phyloP scores from a whole-genome alignment of 2,888 invertebrate genomes.

The Agrochola circellaris region DNA sequence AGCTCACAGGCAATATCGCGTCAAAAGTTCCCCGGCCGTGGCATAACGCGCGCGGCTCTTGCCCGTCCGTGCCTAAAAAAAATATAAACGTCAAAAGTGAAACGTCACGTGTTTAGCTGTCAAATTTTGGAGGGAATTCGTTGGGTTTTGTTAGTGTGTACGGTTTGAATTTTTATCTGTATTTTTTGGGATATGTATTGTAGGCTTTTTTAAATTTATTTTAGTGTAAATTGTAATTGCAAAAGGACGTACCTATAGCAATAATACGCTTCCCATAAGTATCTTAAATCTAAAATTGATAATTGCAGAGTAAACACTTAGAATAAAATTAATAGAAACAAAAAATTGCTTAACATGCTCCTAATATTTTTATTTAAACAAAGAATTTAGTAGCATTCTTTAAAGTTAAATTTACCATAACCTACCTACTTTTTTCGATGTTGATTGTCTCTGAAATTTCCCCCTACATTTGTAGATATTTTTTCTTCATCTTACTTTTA shows the following conservation, averaged over 20 bases:
- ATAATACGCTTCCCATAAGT: neutral
- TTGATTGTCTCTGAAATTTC: neutral
- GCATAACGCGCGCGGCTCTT: conserved; percentile 81
- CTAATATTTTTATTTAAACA: too few species aligned
- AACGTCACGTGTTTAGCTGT: conserved; percentile 64
- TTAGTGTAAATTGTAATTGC: conserved; percentile 9
- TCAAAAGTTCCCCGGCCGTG: conserved; percentile 87
- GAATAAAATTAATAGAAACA: too few species aligned
- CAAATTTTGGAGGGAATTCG: conserved; percentile 62
- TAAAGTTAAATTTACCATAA: too few species aligned
- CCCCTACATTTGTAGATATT: neutral
- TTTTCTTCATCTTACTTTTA: neutral
- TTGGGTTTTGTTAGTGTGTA: conserved; percentile 49
- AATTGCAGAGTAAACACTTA: neutral
- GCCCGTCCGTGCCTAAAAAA: conserved; percentile 70
- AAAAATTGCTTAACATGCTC: too few species aligned
- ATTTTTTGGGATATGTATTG: neutral
- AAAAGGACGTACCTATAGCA: conserved; percentile 36
- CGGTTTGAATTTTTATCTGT: conserved; percentile 37
- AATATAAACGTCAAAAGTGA: conserved; percentile 73
- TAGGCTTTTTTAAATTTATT: neutral
- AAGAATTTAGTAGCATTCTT: too few species aligned
- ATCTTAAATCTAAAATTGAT: neutral
- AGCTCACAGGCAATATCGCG: conserved; percentile 80
- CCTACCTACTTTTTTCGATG: too few species aligned